Evolutionary conservation across 2,113 vertebrate species (phyloP), one percentile per base, ranked within the genome.

Genomic region (Peucedramus taeniatus): DNA sequence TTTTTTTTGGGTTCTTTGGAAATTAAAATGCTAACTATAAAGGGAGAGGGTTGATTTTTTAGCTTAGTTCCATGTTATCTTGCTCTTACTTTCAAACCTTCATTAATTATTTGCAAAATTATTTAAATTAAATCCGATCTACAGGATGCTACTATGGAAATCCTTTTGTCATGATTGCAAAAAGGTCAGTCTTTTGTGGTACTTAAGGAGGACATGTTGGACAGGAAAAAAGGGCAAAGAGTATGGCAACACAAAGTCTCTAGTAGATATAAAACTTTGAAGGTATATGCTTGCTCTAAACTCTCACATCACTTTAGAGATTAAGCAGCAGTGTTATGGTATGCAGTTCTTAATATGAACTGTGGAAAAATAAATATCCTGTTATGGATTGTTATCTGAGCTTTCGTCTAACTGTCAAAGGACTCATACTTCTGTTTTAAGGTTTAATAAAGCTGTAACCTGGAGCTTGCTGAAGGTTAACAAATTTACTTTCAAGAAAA

Each of bases 361-460:
- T 40, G 57, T 65, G n/a, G 30, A 82, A 79, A 80, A 91, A 85
- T 51, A 96, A 95, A 90, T 80, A 83, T 66, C 57, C 63, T 93
- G 59, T 66, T 92, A 60, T 42, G 31, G 70, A 66, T 70, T 81
- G n/a, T 66, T 91, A 77, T 80, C 63, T 53, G 77, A 80, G 35
- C 49, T 83, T 86, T 82, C 2, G 3, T 35, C n/a, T 45, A 53
- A 39, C 59, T 89, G 72, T 70, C 40, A 70, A 78, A 87, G 60
- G 54, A 49, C 50, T 21, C 23, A 37, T 8, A 50, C 7, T 70
- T 37, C 20, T 84, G 64, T 28, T 54, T 87, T 56, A 69, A 87
- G 54, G 59, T 92, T 78, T 90, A 87, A 87, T 84, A 92, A 81
- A 88, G n/a, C 30, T 88, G 28, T 47, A 88, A 88, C 54, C n/a